Evolutionary conservation across 2,797 vertebrate species (phyloP).

Genomic region (Lophotriccus pileatus): DNA sequence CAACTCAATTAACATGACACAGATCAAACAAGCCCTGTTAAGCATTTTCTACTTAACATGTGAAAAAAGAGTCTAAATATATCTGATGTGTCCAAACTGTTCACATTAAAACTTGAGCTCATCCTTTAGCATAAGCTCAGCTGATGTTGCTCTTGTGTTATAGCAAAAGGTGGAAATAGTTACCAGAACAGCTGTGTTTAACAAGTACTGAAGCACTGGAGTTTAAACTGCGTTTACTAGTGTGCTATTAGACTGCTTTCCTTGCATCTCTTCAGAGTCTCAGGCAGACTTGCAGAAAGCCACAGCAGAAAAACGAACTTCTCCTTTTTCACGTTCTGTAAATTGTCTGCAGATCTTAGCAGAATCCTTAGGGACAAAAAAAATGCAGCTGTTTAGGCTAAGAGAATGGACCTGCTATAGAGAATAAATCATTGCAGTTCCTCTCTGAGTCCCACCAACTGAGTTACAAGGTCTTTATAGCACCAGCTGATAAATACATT

Average conservation of each 20-base stretch:
- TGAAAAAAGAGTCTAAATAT: conserved; percentile 45
- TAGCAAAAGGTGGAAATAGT: conserved; percentile 28
- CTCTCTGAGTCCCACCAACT: not conserved
- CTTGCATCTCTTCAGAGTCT: not conserved
- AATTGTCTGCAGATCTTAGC: conserved; percentile 90
- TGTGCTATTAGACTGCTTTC: conserved; percentile 9
- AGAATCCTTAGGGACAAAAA: conserved; percentile 80
- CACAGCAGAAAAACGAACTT: conserved; percentile 94
- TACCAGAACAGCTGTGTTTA: conserved; percentile 61
- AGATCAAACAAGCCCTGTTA: conserved; percentile 67
- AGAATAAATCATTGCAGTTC: not conserved
- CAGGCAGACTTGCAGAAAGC: conserved; percentile 85
- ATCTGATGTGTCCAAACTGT: conserved; percentile 42
- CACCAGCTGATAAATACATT: not conserved
- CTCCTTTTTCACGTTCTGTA: conserved; percentile 88
- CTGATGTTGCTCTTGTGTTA: conserved; percentile 46
- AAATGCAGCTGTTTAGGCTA: not conserved
- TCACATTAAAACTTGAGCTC: conserved; percentile 50
- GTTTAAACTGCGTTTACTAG: conserved; percentile 50
- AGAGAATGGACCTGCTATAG: not conserved
- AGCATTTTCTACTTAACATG: conserved; percentile 64
- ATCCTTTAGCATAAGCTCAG: conserved; percentile 40
- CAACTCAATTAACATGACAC: conserved; percentile 66
- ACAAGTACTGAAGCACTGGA: conserved; percentile 65
- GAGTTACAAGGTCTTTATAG: not conserved